Evolutionary conservation across 2,113 vertebrate genomes (phyloP).

Genomic region (Melanerpes formicivorus): DNA sequence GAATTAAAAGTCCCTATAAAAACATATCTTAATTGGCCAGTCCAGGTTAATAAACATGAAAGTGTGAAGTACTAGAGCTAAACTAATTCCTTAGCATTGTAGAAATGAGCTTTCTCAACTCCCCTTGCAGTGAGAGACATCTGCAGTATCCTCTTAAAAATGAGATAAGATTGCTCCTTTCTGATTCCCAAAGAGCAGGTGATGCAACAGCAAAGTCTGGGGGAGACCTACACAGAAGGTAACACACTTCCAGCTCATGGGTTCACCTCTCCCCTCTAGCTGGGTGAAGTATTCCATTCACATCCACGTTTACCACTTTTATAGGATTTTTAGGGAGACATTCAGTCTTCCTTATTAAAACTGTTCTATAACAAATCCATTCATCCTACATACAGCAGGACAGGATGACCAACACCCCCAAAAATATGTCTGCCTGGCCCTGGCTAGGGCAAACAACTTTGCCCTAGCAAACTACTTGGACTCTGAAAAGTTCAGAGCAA

Average conservation of each 20-base stretch:
- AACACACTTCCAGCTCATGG: background rate
- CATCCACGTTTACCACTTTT: background rate
- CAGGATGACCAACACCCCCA: background rate
- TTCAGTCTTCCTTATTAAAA: background rate
- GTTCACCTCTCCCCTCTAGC: background rate
- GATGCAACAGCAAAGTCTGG: background rate
- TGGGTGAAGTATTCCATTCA: background rate
- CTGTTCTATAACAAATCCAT: background rate
- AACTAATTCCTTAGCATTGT: rapidly evolving
- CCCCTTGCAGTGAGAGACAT: background rate
- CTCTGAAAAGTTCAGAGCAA: background rate
- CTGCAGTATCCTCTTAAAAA: background rate
- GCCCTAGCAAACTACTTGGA: background rate
- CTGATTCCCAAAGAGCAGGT: background rate
- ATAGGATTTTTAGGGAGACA: background rate
- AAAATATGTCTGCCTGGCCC: background rate
- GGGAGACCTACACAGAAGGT: rapidly evolving
- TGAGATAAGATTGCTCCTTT: background rate
- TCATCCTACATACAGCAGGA: background rate
- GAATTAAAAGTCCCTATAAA: background rate
- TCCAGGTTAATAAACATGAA: background rate
- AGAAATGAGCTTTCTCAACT: background rate
- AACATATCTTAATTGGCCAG: background rate
- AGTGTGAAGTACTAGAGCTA: background rate
- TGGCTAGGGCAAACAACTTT: background rate